Percentiles rank a stretch among this genome's conserved stretches.
Evolutionary conservation across 2,797 vertebrate genomes (phyloP).

Genomic region (Periparus ater): DNA sequence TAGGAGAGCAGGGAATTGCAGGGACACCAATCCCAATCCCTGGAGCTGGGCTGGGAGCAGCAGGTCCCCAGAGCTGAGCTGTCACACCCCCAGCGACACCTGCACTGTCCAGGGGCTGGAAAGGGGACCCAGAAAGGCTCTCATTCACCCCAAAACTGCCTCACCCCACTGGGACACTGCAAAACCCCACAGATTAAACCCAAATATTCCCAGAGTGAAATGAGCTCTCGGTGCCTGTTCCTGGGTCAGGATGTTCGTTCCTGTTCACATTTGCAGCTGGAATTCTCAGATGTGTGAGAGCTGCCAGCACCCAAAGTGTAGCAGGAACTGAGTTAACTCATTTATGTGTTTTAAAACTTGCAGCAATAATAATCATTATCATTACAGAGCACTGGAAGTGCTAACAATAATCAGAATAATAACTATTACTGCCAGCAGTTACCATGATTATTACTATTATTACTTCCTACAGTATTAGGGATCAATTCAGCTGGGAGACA

Average conservation of each 20-base stretch:
- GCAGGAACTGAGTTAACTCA: not conserved
- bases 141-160: not conserved
- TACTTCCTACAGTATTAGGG: not conserved
- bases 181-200: accelerated
- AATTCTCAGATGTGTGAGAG: not conserved
- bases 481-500: constrained; percentile 7
- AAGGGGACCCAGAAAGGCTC: not conserved
- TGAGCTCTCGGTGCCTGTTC: accelerated
- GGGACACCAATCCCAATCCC: accelerated
- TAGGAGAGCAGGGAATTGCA: not conserved
- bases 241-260: not conserved
- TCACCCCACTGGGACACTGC: accelerated
- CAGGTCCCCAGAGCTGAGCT: not conserved
- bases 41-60: not conserved
- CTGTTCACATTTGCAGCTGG: not conserved
- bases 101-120: too few species aligned
- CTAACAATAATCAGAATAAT: constrained; percentile 3
- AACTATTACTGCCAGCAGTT: constrained; percentile 31
- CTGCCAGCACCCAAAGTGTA: not conserved
- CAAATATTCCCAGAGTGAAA: accelerated
- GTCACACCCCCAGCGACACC: not conserved
- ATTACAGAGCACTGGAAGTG: not conserved
- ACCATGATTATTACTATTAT: constrained; percentile 34
- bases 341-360: not conserved
- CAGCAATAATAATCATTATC: not conserved